Evolutionary conservation across 30 jellyfish, hydroid and myxozoan genomes (phyloP).

Genomic region (Euphysa ruthae): DNA sequence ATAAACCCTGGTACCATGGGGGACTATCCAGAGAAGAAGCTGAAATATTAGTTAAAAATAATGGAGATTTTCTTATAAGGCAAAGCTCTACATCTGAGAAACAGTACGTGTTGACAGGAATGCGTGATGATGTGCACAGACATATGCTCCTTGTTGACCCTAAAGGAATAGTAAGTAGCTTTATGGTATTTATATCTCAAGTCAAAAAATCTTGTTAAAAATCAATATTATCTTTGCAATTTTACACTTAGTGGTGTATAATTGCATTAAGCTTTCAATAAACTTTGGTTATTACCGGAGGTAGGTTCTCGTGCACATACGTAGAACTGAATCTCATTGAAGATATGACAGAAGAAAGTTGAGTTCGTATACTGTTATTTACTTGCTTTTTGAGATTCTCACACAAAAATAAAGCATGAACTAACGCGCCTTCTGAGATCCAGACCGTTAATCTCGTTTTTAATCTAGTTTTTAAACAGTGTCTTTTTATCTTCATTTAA

Average conservation of each 20-base stretch:
- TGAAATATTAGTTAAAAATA: slow-evolving; percentile 24
- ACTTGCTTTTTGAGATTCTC: too few species aligned
- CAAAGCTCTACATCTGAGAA: slow-evolving; percentile 23
- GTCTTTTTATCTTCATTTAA: too few species aligned
- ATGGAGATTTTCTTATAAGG: slow-evolving; percentile 41
- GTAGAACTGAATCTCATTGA: neutral
- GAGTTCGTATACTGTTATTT: too few species aligned
- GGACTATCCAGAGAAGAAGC: slow-evolving; percentile 59
- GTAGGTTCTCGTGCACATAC: too few species aligned
- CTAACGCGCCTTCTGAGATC: too few species aligned
- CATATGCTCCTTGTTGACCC: slow-evolving; percentile 68
- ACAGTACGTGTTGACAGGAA: slow-evolving; percentile 44
- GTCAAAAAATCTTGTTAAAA: neutral
- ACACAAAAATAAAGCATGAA: too few species aligned
- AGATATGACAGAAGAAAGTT: neutral
- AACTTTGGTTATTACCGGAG: too few species aligned
- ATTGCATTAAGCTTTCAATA: too few species aligned
- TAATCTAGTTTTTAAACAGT: too few species aligned
- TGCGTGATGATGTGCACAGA: slow-evolving; percentile 35
- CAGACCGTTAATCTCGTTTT: too few species aligned
- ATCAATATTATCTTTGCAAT: too few species aligned
- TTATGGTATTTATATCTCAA: neutral
- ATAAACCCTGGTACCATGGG: slow-evolving; percentile 97
- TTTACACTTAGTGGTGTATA: too few species aligned
- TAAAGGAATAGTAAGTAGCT: slow-evolving; percentile 54